phyloP scores from a whole-genome alignment of 2,797 vertebrate genomes.

The Gorsachius magnificus region DNA sequence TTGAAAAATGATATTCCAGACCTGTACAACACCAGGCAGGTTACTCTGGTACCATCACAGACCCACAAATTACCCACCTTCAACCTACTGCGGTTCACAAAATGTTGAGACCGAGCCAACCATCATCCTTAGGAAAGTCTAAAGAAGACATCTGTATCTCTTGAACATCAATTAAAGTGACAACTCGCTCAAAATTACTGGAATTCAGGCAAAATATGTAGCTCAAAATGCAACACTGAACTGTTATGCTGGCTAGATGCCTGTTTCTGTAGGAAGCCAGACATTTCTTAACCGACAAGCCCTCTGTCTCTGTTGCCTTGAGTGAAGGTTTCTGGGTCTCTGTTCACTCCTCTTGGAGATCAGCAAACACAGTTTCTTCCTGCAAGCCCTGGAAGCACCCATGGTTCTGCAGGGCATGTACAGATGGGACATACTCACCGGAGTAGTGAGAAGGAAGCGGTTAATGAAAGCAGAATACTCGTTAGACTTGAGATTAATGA shows the following conservation, averaged over 20 bases:
- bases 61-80: not conserved
- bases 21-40: not conserved
- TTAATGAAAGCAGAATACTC: not conserved
- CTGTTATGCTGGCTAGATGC: not conserved
- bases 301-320: not conserved
- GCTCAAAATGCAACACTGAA: not conserved
- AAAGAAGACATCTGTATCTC: not conserved
- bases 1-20: not conserved
- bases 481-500: not conserved
- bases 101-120: not conserved
- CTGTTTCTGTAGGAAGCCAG: not conserved
- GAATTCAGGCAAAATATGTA: not conserved
- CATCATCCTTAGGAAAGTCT: not conserved
- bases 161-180: not conserved
- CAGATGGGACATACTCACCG: fast-evolving
- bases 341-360: not conserved
- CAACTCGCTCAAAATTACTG: not conserved
- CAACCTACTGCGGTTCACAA: not conserved
- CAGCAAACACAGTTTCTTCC: not conserved
- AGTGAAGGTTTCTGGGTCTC: not conserved
- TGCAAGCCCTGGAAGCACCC: not conserved
- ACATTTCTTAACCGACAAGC: not conserved
- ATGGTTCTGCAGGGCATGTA: fast-evolving
- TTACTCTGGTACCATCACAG: not conserved
- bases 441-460: not conserved